A percentile compares a stretch with the other conserved stretches of the same genome.
Evolutionary conservation across 2,113 vertebrate genomes (phyloP).

Genomic region (Carlito syrichta): DNA sequence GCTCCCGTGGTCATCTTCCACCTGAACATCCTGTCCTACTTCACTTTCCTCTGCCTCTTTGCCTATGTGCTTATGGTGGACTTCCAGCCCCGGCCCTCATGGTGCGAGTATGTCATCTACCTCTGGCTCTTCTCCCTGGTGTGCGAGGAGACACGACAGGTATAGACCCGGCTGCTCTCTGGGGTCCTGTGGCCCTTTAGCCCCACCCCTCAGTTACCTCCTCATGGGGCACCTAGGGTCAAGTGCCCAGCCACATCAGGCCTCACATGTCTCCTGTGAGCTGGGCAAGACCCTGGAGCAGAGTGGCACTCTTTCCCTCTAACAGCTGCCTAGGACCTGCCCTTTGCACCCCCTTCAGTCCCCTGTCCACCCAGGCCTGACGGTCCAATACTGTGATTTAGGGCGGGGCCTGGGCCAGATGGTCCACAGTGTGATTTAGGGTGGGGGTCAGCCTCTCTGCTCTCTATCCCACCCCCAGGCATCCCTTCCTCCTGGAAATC

Average conservation of each 20-base stretch:
- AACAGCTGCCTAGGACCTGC: no score
- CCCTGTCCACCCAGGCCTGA: no score
- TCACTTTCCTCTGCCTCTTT: constrained; percentile 93
- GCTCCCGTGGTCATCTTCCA: constrained; percentile 93
- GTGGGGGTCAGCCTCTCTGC: neutral
- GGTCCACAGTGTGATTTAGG: no score
- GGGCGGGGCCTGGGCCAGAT: no score
- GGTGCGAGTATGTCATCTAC: constrained; percentile 89
- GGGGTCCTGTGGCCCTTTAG: fast-evolving
- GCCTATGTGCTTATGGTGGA: constrained; percentile 94
- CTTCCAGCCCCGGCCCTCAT: constrained; percentile 90
- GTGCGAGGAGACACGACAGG: constrained; percentile 95
- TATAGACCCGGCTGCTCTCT: constrained; percentile 30
- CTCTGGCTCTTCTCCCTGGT: constrained; percentile 93
- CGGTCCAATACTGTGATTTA: no score
- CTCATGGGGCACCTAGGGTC: neutral
- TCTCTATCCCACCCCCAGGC: neutral
- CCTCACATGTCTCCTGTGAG: no score
- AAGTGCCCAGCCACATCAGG: fast-evolving
- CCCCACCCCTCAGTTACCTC: no score
- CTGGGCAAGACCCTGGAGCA: neutral
- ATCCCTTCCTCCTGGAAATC: neutral
- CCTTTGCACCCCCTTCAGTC: neutral
- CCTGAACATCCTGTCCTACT: constrained; percentile 93
- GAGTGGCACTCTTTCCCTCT: neutral